phyloP scores from a whole-genome alignment of 1,140 invertebrate species.

The Philotrypesis tridentata region DNA sequence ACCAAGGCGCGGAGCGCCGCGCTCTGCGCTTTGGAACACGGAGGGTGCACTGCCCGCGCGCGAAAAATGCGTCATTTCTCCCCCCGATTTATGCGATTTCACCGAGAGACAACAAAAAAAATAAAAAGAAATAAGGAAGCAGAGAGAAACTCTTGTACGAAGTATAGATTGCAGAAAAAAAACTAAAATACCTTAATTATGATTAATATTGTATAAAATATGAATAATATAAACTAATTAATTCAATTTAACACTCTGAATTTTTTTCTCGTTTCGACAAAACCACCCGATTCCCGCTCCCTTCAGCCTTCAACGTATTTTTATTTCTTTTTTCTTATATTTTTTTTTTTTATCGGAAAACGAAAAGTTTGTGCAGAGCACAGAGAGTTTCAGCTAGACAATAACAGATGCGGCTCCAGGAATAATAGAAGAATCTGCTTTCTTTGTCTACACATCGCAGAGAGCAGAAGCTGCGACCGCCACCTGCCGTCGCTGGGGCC shows the following conservation, averaged over 20 bases:
- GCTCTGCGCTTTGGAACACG: not conserved
- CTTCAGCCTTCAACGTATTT: no score
- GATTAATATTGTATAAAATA: slow-evolving; percentile 73
- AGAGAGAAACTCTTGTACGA: slow-evolving; percentile 63
- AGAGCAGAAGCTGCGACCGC: slow-evolving; percentile 52
- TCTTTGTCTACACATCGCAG: slow-evolving; percentile 50
- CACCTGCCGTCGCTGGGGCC: slow-evolving; percentile 57
- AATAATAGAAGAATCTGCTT: not conserved
- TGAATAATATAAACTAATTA: slow-evolving; percentile 71
- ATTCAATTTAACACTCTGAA: slow-evolving; percentile 65
- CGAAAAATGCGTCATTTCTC: not conserved
- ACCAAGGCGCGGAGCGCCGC: not conserved
- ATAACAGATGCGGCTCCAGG: not conserved
- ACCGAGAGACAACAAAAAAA: slow-evolving; percentile 45
- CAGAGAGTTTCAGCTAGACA: not conserved
- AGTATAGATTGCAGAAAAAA: slow-evolving; percentile 68
- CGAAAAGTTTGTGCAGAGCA: not conserved
- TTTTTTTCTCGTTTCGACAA: no score
- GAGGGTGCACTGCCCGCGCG: not conserved
- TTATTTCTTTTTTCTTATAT: no score
- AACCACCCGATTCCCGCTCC: no score
- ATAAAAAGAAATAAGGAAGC: not conserved
- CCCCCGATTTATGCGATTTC: slow-evolving; percentile 62
- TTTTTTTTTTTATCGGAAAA: no score
- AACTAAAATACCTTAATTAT: slow-evolving; percentile 73